Conservation (phyloP, 2,113 vertebrate species). For the Sminthopsis crassicaudata region DNA sequence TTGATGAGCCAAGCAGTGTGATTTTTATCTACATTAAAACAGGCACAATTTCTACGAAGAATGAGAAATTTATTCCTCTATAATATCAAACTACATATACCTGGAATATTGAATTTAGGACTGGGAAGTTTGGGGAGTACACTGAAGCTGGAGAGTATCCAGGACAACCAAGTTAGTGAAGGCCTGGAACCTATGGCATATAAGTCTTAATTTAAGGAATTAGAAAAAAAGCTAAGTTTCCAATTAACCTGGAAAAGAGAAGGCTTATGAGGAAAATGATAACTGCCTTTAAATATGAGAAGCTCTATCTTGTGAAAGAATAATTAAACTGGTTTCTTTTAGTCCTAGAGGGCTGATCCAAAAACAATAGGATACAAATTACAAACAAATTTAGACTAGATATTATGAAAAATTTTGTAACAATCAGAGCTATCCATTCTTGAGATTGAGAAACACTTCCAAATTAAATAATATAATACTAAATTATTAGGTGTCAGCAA, state of each 20-base stretch:
- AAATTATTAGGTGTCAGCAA: slow-evolving; percentile 1
- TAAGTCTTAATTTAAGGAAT: not conserved
- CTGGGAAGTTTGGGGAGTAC: not conserved
- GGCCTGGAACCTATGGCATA: not conserved
- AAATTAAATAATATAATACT: not conserved
- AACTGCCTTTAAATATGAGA: not conserved
- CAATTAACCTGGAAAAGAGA: not conserved
- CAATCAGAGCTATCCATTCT: not conserved
- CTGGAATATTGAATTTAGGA: not conserved
- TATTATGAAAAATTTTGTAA: not conserved
- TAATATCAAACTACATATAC: not conserved
- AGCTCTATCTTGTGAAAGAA: not conserved
- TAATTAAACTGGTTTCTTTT: not conserved
- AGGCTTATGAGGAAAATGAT: not conserved
- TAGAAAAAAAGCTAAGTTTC: not conserved
- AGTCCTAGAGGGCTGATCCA: not conserved
- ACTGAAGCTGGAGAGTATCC: not conserved
- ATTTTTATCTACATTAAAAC: not conserved
- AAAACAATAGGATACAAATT: not conserved
- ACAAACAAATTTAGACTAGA: not conserved
- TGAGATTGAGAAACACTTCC: not conserved
- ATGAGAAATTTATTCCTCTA: not conserved
- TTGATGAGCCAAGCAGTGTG: not conserved
- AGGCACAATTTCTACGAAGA: not conserved
- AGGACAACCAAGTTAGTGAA: not conserved